These are phyloP conservation scores for Sebastolobus alascanus DNA, from an alignment of 2,797 vertebrate species.

Conservation along the genomic window DNA sequence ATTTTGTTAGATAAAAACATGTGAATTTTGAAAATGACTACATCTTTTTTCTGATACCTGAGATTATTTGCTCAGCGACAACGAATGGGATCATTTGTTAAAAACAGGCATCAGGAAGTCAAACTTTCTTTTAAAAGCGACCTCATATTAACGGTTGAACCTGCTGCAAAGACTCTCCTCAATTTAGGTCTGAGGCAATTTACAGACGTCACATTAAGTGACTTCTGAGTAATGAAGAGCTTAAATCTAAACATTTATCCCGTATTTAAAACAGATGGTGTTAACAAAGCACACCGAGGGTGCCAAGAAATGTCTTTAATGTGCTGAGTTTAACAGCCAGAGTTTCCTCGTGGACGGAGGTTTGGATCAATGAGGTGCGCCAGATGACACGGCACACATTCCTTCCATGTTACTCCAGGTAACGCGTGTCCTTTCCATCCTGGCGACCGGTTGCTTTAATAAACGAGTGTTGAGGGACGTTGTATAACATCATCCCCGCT, in stretches of 20 bases:
- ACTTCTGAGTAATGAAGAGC: neutral
- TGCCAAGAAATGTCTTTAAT: constrained; percentile 17
- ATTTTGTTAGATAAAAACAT: too few relatives aligned
- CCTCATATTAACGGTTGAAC: neutral
- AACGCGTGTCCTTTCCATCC: neutral
- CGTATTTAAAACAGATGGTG: constrained; percentile 10
- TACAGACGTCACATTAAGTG: neutral
- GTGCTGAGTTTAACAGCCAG: neutral
- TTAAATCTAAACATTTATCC: constrained; percentile 34
- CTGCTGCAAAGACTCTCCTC: neutral
- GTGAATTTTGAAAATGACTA: too few relatives aligned
- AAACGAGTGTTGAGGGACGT: neutral
- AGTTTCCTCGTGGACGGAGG: neutral
- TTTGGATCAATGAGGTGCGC: constrained; percentile 12
- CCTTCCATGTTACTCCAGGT: constrained; percentile 37
- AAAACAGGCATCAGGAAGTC: neutral
- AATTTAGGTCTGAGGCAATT: neutral
- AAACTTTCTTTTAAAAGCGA: neutral
- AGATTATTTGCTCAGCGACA: neutral
- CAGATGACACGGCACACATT: constrained; percentile 10
- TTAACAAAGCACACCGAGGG: neutral
- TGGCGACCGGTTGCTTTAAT: neutral
- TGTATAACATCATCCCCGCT: neutral
- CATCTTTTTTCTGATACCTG: neutral
- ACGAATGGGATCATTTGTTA: neutral